These are phyloP conservation scores for Cancer borealis DNA, from an alignment of 2,888 invertebrate species.

Conservation along the genomic window DNA sequence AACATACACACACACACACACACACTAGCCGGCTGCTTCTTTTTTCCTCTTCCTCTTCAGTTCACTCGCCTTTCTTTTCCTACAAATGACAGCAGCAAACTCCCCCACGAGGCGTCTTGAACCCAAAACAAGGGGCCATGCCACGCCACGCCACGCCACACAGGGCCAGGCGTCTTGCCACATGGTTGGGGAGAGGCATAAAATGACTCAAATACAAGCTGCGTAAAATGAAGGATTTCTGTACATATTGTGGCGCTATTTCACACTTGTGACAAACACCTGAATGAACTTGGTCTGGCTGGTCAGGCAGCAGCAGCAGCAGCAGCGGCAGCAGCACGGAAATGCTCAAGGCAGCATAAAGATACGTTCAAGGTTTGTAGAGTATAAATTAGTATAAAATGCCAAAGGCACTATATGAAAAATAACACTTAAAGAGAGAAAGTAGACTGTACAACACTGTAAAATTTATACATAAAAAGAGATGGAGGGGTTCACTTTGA, in stretches of 20 bases:
- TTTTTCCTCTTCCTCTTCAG: background rate
- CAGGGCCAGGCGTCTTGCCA: background rate
- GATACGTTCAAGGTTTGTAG: constrained; percentile 69
- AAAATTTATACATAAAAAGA: constrained; percentile 57
- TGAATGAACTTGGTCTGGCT: constrained; percentile 1
- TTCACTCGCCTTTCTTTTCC: background rate
- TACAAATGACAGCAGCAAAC: background rate
- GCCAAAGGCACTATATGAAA: constrained; percentile 73
- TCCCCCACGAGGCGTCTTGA: background rate
- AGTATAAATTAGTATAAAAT: constrained; percentile 75
- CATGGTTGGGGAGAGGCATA: background rate
- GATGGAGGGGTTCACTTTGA: constrained; percentile 66
- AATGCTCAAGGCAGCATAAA: constrained; percentile 49
- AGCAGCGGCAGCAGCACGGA: background rate
- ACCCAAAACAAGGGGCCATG: background rate
- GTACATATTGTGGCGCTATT: background rate
- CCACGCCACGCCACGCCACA: background rate
- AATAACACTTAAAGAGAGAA: constrained; percentile 58
- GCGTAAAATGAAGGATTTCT: background rate
- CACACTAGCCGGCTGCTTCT: background rate
- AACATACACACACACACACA: background rate
- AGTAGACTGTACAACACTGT: constrained; percentile 59
- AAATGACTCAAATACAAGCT: background rate
- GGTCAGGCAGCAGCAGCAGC: constrained; percentile 33
- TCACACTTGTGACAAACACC: background rate